Evolutionary conservation across 2,113 vertebrate species (phyloP).

Genomic region (Notiomystis cincta): DNA sequence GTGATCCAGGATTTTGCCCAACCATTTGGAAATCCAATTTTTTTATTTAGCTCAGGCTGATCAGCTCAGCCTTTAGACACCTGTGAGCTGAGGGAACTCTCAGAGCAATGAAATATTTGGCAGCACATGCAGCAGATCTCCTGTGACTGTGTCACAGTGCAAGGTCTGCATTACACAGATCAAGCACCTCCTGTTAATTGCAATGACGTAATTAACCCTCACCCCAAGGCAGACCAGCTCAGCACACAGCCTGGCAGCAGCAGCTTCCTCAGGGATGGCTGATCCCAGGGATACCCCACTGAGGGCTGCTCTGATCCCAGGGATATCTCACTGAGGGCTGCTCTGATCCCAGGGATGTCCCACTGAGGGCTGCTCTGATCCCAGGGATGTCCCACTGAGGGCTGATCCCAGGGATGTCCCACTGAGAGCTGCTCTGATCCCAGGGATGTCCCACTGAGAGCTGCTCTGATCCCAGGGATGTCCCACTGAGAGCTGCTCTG

Average conservation of each 20-base stretch:
- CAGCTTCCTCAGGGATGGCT: not conserved
- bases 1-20: not conserved
- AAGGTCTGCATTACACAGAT: fast-evolving
- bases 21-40: not conserved
- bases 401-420: too few species aligned
- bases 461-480: not conserved
- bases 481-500: too few species aligned
- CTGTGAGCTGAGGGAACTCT: not conserved
- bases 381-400: too few species aligned
- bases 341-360: not conserved
- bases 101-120: not conserved
- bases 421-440: too few species aligned
- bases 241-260: not conserved
- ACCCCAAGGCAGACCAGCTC: not conserved
- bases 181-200: not conserved
- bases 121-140: not conserved
- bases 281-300: not conserved
- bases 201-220: not conserved
- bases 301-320: not conserved
- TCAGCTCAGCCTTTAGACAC: not conserved
- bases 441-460: constrained; percentile 47
- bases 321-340: constrained; percentile 36
- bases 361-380: too few species aligned
- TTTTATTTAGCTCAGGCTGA: not conserved
- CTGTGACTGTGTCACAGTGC: fast-evolving